Evolutionary conservation across 2,113 vertebrate genomes (phyloP).

Genomic region (Nibea coibor): DNA sequence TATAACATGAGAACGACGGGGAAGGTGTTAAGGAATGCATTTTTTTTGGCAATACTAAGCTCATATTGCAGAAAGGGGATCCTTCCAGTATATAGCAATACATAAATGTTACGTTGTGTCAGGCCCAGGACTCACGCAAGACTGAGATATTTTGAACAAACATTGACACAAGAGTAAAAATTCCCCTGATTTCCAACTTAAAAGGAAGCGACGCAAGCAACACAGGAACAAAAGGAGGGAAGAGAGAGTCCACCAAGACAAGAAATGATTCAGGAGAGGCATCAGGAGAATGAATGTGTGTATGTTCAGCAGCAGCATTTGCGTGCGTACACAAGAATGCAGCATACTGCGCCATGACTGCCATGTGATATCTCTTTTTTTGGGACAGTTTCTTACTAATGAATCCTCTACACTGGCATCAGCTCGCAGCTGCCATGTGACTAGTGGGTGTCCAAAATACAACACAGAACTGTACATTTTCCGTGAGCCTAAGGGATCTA

Average conservation of each 20-base stretch:
- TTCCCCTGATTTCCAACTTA: conserved; percentile 51
- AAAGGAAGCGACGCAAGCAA: conserved; percentile 50
- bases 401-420: conserved; percentile 45
- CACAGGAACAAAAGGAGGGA: conserved; percentile 57
- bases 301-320: conserved; percentile 18
- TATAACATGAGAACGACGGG: not conserved
- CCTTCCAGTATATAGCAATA: conserved; percentile 69
- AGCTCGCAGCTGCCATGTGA: conserved; percentile 48
- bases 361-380: conserved; percentile 48
- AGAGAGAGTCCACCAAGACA: conserved; percentile 27
- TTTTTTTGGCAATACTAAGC: conserved; percentile 22
- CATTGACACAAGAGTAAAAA: conserved; percentile 73
- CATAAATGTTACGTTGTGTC: conserved; percentile 46
- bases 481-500: conserved; percentile 26
- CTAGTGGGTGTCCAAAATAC: conserved; percentile 43
- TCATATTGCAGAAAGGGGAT: conserved; percentile 48
- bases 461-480: conserved; percentile 58
- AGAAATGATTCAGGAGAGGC: conserved; percentile 18
- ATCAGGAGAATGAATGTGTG: not conserved
- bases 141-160: conserved; percentile 54
- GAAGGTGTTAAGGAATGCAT: conserved; percentile 10
- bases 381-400: conserved; percentile 35
- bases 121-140: conserved; percentile 47
- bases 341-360: conserved; percentile 22
- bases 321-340: conserved; percentile 19